phyloP scores from a whole-genome alignment of 2,888 invertebrate genomes.

The Oithona nana region DNA sequence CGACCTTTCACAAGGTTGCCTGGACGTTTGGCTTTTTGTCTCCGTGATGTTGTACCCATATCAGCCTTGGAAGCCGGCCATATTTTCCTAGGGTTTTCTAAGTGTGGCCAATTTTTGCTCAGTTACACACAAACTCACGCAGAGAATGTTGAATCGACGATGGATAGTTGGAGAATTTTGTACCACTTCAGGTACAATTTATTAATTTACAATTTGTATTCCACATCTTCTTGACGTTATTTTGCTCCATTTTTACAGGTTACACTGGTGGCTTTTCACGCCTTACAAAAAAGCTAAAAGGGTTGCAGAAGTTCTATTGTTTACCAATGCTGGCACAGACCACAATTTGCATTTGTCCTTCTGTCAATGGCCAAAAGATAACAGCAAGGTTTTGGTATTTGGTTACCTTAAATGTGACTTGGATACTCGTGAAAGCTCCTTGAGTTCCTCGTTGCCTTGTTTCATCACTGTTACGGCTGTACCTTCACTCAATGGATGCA shows the following conservation, averaged over 20 bases:
- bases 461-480: constrained; percentile 47
- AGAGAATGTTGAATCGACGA: constrained; percentile 21
- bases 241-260: constrained; percentile 31
- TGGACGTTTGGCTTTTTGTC: constrained; percentile 20
- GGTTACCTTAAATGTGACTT: constrained; percentile 30
- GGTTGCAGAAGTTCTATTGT: constrained; percentile 39
- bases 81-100: constrained; percentile 48
- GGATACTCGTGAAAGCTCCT: constrained; percentile 32
- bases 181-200: neutral
- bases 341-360: constrained; percentile 40
- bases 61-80: constrained; percentile 20
- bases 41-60: constrained; percentile 19
- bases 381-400: constrained; percentile 44
- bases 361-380: constrained; percentile 49
- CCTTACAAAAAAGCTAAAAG: constrained; percentile 37
- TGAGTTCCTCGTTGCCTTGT: constrained; percentile 26
- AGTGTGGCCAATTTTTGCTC: constrained; percentile 75
- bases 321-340: constrained; percentile 35
- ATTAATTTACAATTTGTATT: no score
- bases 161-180: neutral
- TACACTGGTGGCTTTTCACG: constrained; percentile 45
- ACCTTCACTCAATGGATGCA: constrained; percentile 42
- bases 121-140: constrained; percentile 53
- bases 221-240: constrained; percentile 25
- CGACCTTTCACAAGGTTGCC: constrained; percentile 20